Base-by-base conservation (phyloP, 2,113 vertebrate species). In the Mirza zaza region DNA sequence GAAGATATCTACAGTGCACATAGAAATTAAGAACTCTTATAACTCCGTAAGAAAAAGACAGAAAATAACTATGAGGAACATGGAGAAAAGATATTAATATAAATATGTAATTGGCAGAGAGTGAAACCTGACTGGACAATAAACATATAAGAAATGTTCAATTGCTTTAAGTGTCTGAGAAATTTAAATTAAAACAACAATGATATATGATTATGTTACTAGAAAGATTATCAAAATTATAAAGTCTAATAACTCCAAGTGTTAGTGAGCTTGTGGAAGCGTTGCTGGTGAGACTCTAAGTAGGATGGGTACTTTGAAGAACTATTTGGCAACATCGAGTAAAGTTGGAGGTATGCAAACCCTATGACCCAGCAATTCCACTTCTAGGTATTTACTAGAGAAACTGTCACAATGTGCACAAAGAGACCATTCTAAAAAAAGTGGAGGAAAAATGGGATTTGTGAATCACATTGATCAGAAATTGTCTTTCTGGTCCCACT, bases 181-280 rank as follows among this genome's bases (percentile, higher is more conserved):
- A 83, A 67, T 90, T 77, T 92, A 82, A 96, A 80, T 77, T 92
- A 82, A 96, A 89, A 75, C 21, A 84, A 11, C 29, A 68, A 10
- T n/a, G 20, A 92, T 45, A 59, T 42, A 59, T 34, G 2, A 45
- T 68, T 50, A 59, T 61, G 32, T 39, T 70, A 59, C 71, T 52
- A 87, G 52, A 89, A 73, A 94, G n/a, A 59, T 67, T 45, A 80
- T 34, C 45, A 87, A 93, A 68, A 80, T 79, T 21, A 94, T 73
- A 94, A 79, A 91, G 45, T 81, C 15, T 18, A 67, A 45, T 79
- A 87, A 68, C 50, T 77, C 55, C 63, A 87, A 80, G 29, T 48
- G 20, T 75, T 71, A 79, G 70, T 77, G 59, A 82, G 65, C 1
- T 52, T 93, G 79, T 87, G 65, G 48, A 14, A 90, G 50, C 29